Base-by-base conservation (phyloP, 2,113 vertebrate genomes). In the Gasterosteus nipponicus region DNA sequence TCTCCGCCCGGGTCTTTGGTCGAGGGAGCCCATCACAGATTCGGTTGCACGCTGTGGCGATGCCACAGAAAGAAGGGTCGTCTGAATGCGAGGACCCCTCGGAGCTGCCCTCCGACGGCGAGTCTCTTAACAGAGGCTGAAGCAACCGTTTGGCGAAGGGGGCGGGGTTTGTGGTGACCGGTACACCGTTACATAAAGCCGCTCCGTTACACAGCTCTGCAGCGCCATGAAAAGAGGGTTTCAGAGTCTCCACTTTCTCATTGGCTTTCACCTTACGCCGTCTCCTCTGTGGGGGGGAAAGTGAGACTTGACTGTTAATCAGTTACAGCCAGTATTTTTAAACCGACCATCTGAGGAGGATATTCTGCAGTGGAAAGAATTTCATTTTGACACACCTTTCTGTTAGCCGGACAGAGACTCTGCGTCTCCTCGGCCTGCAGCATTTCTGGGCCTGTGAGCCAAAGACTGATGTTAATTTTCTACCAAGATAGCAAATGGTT, bases 51-150 rank as follows among this genome's bases (percentile, higher is more conserved):
- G 87, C 80, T 12, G 95, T 91, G 70, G 96, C 93, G 89, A 99
- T 95, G 89, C 98, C 98, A 58, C 98, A 99, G 79, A 99, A 98
- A 53, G 96, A 98, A 51, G 96, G 96, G 83, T 99, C 97, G 19
- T 99, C 97, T 0, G 98, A 98, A 65, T 98, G 96, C 0, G 97
- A 98, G 0, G 98, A 99, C 0, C 94, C 96, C 87, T 98, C 97
- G 0, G 97, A 99, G 90, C 97, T 97, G 41, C 95, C 96, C 71
- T 98, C 97, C 0, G 97, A 98, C 0, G 94, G 94, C 16, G 96
- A 94, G 70, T 97, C 96, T 85, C 96, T 96, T 29, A 96, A 95
- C 42, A 71, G 0, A 82, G 96, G 82, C 80, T 93, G 84, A 86
- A 95, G 93, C 89, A 96, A 76, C 91, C 91, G 71, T 92, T 94